phyloP scores from a whole-genome alignment of 2,113 vertebrate genomes.

The Colossoma macropomum region DNA sequence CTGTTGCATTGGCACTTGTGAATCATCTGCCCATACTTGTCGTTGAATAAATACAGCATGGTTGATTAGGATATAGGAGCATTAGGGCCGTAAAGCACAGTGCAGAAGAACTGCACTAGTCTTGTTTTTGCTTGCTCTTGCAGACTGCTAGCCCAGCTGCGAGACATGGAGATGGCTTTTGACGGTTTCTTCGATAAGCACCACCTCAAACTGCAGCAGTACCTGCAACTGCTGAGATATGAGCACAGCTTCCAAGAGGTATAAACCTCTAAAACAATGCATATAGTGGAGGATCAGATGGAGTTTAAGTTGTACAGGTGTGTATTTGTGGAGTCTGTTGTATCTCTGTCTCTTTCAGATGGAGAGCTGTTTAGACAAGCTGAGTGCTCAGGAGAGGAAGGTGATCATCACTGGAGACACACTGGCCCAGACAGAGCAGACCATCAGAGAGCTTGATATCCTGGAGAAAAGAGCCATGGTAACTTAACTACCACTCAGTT shows the following conservation, averaged over 20 bases:
- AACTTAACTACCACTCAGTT: not conserved
- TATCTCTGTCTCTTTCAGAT: slow-evolving; percentile 75
- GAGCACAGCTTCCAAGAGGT: slow-evolving; percentile 94
- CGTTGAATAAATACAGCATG: too few species aligned
- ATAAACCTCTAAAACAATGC: slow-evolving; percentile 1
- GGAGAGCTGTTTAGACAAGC: slow-evolving; percentile 81
- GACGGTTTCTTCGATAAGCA: slow-evolving; percentile 99
- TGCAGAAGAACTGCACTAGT: not conserved
- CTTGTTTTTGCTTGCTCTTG: slow-evolving; percentile 16
- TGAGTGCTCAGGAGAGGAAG: slow-evolving; percentile 82
- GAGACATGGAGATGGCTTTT: slow-evolving; percentile 95
- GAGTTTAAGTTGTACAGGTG: not conserved
- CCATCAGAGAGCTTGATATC: slow-evolving; percentile 80
- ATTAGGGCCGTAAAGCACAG: not conserved
- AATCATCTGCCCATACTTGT: too few species aligned
- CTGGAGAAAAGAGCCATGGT: slow-evolving; percentile 87
- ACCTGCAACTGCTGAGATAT: slow-evolving; percentile 90
- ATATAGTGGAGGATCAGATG: too few species aligned
- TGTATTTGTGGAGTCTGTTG: not conserved
- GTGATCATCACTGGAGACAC: slow-evolving; percentile 78
- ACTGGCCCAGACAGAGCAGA: slow-evolving; percentile 82
- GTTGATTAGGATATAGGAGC: not conserved
- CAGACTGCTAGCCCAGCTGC: slow-evolving; percentile 91
- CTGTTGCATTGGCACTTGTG: too few species aligned
- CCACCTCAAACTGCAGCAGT: slow-evolving; percentile 94